A percentile compares a stretch with the other conserved stretches of the same genome.
Evolutionary conservation across 2,113 vertebrate species (phyloP).

Genomic region (Xiphorhynchus elegans): DNA sequence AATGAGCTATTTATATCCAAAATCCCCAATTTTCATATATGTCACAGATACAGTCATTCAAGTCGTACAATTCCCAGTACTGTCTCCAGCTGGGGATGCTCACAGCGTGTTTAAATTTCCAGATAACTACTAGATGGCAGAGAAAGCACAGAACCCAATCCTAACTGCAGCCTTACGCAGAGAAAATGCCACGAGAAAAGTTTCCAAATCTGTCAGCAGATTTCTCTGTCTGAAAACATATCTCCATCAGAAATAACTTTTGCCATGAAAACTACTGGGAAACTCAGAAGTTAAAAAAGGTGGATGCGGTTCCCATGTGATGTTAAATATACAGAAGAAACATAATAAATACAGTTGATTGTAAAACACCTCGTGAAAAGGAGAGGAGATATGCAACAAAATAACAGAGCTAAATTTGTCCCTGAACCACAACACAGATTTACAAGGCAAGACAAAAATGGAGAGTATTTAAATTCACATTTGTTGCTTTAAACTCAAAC

Average conservation of each 20-base stretch:
- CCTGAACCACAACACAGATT: neutral
- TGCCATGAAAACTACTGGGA: neutral
- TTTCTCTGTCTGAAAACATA: neutral
- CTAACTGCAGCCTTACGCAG: neutral
- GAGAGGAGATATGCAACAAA: neutral
- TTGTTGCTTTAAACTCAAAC: neutral
- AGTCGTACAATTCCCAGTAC: neutral
- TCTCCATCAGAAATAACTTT: neutral
- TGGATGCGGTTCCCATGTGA: accelerated
- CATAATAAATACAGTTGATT: neutral
- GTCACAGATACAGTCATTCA: neutral
- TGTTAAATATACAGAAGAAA: neutral
- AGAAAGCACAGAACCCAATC: neutral
- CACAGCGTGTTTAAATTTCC: neutral
- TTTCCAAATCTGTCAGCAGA: neutral
- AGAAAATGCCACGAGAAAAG: neutral
- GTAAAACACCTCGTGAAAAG: neutral
- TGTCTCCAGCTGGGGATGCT: neutral
- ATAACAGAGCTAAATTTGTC: neutral
- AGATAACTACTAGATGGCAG: neutral
- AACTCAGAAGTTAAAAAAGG: neutral
- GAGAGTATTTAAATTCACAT: neutral
- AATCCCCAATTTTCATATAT: neutral
- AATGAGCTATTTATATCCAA: neutral
- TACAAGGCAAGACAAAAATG: neutral